Base-by-base conservation (phyloP, 2,888 invertebrate species). In the Deilephila porcellus region DNA sequence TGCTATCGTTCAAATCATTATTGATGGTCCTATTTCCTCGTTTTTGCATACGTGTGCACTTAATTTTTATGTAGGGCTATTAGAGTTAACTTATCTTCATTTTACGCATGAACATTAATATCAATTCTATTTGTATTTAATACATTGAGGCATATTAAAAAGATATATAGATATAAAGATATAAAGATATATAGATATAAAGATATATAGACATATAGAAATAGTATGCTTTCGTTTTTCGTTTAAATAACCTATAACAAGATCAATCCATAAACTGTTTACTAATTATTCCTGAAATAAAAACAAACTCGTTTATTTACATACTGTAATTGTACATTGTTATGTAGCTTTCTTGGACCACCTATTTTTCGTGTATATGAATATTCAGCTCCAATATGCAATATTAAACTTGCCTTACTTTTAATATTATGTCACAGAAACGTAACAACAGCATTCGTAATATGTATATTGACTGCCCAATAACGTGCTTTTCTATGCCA, bases 1-100 rank as follows among this genome's bases (percentile, higher is more conserved):
- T 85, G 86, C 83, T 85, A 85, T 87, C 83, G 74, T 87, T 87
- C 85, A 82, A 84, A 87, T 82, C 77, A 81, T 78, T 83, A 82
- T 83, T 78, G 81, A 79, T 79, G 80, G 52, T 59, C 25, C 29
- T 81, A 78, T 78, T 78, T 82, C 81, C 78, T 77, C 76, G 77
- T 76, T 71, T 74, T 73, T 74, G 63, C 29, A 62, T 82, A 80
- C 76, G 72, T 70, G 77, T 78, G 7, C 34, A 37, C 20, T 67
- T 67, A 67, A 45, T 25, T 32, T 62, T 32, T 11, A 60, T 60
- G 17, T 14, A 14, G 14, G 8, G 14, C 14, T 29, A 20, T 60
- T 60, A 60, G 25, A 60, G 29, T 60, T 60, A 60, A 29, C 29
- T 25, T 8, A 25, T 25, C 25, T 25, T 60, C 45, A 45, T 45